These are phyloP conservation scores for Garra rufa DNA, from an alignment of 2,113 vertebrate species.

Conservation along the genomic window DNA sequence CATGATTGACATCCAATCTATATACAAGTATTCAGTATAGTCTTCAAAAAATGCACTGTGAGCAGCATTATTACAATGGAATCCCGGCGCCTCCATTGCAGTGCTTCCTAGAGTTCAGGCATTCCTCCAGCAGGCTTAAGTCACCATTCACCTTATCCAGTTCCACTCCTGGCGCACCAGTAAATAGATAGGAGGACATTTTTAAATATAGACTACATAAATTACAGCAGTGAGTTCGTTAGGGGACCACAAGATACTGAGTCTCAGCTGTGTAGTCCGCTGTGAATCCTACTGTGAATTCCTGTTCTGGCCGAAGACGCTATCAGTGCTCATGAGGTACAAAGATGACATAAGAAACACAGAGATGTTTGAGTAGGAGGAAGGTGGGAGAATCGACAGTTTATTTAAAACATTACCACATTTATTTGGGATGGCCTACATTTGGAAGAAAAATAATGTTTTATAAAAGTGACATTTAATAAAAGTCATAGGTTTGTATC, in stretches of 20 bases:
- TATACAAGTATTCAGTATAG: neutral
- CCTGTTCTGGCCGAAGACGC: neutral
- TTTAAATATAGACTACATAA: constrained; percentile 55
- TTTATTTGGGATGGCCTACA: neutral
- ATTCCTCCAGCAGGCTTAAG: constrained; percentile 48
- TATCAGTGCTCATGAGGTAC: neutral
- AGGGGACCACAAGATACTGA: constrained; percentile 23
- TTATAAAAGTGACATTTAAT: neutral
- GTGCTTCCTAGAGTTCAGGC: constrained; percentile 51
- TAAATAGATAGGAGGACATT: constrained; percentile 41
- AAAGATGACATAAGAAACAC: constrained; percentile 6
- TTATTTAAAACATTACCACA: neutral
- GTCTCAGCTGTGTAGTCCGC: neutral
- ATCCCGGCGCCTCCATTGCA: constrained; percentile 36
- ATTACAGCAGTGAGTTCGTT: constrained; percentile 24
- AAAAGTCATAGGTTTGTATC: neutral
- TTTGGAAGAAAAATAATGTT: neutral
- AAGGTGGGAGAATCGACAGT: neutral
- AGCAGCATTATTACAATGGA: neutral
- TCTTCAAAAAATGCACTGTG: neutral
- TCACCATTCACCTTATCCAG: constrained; percentile 67
- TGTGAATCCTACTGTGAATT: constrained; percentile 21
- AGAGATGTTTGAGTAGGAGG: neutral
- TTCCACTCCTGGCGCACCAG: constrained; percentile 66
- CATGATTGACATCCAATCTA: neutral